Percentiles rank a stretch among this genome's conserved stretches.
These are phyloP conservation scores for Eurypyga helias DNA, from an alignment of 2,113 vertebrate species.

Conservation along the genomic window DNA sequence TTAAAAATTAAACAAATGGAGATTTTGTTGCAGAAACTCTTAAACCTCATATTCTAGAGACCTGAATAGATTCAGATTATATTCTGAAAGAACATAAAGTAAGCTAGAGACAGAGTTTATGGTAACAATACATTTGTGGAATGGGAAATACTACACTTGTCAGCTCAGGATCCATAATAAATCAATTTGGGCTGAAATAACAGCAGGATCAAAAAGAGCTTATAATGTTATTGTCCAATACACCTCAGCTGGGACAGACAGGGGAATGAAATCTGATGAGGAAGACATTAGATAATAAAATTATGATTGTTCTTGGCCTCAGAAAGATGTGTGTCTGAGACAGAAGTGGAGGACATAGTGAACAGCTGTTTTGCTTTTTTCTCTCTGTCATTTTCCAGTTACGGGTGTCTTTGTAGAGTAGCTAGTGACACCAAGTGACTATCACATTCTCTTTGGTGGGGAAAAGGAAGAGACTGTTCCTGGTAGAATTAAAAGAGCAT, in stretches of 20 bases:
- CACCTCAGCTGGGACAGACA: not conserved
- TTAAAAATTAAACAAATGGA: not conserved
- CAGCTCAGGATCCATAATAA: not conserved
- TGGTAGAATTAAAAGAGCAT: not conserved
- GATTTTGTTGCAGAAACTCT: not conserved
- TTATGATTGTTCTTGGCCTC: not conserved
- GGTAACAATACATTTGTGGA: not conserved
- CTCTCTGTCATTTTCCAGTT: not conserved
- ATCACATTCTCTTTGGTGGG: not conserved
- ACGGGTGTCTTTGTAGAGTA: not conserved
- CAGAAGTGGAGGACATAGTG: not conserved
- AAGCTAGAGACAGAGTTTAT: not conserved
- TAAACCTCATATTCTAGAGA: not conserved
- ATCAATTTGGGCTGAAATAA: not conserved
- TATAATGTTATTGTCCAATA: not conserved
- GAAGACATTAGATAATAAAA: conserved; percentile 14
- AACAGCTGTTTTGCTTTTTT: not conserved
- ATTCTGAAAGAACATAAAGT: not conserved
- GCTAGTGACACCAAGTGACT: not conserved
- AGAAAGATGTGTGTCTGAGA: not conserved
- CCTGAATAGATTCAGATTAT: not conserved
- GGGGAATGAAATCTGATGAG: conserved; percentile 18
- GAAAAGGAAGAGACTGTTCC: not conserved
- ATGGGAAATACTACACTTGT: not conserved
- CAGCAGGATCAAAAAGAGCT: not conserved